Percentiles rank a stretch among this genome's conserved stretches.
Evolutionary conservation across 2,888 invertebrate genomes (phyloP).

Genomic region (Agriopis leucophaearia): DNA sequence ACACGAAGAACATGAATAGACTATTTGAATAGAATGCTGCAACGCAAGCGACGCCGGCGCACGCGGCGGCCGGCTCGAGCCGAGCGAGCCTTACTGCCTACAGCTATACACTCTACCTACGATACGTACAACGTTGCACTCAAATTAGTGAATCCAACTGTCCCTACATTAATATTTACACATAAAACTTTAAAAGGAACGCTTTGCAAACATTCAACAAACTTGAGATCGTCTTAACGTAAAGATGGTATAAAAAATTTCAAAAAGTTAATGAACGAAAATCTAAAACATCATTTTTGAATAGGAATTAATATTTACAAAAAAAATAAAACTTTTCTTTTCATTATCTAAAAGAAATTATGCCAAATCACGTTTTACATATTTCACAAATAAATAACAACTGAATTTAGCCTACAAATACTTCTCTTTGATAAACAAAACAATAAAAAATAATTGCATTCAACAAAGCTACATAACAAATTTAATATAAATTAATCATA

Average conservation of each 20-base stretch:
- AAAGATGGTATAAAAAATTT: constrained; percentile 83
- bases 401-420: constrained; percentile 85
- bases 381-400: constrained; percentile 85
- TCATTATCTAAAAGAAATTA: constrained; percentile 68
- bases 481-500: constrained; percentile 85
- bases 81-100: constrained; percentile 58
- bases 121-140: constrained; percentile 73
- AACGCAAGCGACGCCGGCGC: constrained; percentile 61
- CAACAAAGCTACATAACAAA: constrained; percentile 87
- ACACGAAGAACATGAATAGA: constrained; percentile 82
- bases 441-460: constrained; percentile 87
- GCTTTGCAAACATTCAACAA: constrained; percentile 86
- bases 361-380: constrained; percentile 81
- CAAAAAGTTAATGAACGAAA: constrained; percentile 80
- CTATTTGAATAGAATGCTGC: constrained; percentile 71
- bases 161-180: constrained; percentile 85
- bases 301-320: constrained; percentile 72
- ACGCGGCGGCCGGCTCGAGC: constrained; percentile 50
- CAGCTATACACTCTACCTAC: constrained; percentile 51
- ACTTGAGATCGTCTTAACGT: constrained; percentile 86
- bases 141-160: constrained; percentile 82
- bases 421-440: constrained; percentile 85
- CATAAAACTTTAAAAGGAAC: constrained; percentile 87
- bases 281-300: constrained; percentile 73
- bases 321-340: constrained; percentile 55